A percentile compares a stretch with the other conserved stretches of the same genome.
Conservation (phyloP, 2,888 invertebrate species). For the Hipparchia sbordonii region DNA sequence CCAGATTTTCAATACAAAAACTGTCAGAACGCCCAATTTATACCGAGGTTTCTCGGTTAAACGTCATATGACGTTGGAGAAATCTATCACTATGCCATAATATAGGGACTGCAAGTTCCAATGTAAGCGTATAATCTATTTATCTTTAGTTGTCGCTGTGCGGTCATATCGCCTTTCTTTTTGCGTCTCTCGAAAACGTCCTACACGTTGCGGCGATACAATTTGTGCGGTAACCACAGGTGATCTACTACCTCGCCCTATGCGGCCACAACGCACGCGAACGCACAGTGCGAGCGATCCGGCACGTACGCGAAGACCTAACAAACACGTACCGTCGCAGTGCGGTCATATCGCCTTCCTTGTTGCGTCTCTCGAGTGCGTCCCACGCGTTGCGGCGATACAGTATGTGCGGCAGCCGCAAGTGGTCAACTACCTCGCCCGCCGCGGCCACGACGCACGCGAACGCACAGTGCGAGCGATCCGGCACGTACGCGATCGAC, state of each 20-base stretch:
- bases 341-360: constrained; percentile 74
- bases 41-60: no score
- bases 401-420: constrained; percentile 93
- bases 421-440: constrained; percentile 95
- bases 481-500: constrained; percentile 94
- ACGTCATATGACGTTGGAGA: no score
- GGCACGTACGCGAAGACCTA: constrained; percentile 89
- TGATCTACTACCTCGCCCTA: constrained; percentile 95
- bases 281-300: constrained; percentile 92
- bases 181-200: constrained; percentile 68
- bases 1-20: no score
- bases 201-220: constrained; percentile 89
- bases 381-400: constrained; percentile 88
- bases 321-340: constrained; percentile 55
- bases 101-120: no score
- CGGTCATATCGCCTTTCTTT: constrained; percentile 45
- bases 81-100: no score
- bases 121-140: no score
- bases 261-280: constrained; percentile 95
- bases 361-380: constrained; percentile 67
- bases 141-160: no score
- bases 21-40: no score
- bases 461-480: constrained; percentile 93
- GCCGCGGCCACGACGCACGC: constrained; percentile 93
- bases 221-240: constrained; percentile 92